phyloP scores from a whole-genome alignment of 2,797 vertebrate species.

The Halcyon leucocephala region DNA sequence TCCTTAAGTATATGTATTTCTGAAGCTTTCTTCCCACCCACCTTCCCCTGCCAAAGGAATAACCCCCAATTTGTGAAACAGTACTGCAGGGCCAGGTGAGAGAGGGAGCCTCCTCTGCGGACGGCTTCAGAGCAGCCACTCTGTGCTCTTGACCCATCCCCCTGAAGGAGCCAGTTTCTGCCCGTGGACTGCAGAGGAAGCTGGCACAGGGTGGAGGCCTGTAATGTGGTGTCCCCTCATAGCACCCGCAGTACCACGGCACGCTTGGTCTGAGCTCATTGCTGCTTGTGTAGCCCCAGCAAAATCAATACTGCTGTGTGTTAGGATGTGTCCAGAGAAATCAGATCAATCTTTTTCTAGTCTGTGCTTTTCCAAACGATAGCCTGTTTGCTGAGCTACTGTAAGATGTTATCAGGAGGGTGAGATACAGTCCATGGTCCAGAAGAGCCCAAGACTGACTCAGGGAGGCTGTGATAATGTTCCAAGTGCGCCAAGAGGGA shows the following conservation, averaged over 20 bases:
- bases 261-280: fast-evolving
- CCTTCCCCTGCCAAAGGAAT: background rate
- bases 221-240: background rate
- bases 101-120: background rate
- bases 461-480: background rate
- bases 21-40: background rate
- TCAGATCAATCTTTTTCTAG: background rate
- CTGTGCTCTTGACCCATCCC: background rate
- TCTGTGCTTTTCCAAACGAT: background rate
- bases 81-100: background rate
- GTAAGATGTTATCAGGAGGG: background rate
- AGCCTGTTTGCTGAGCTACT: background rate
- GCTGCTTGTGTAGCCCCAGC: background rate
- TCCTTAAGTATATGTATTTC: background rate
- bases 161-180: background rate
- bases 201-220: fast-evolving
- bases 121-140: background rate
- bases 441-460: background rate
- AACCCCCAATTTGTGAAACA: background rate
- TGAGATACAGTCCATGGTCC: background rate
- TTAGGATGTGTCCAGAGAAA: background rate
- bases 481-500: background rate
- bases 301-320: background rate
- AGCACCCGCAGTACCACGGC: fast-evolving
- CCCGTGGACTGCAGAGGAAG: background rate